A percentile compares a stretch with the other conserved stretches of the same genome.
Conservation (phyloP, 2,113 vertebrate species). For the Globicephala melas region DNA sequence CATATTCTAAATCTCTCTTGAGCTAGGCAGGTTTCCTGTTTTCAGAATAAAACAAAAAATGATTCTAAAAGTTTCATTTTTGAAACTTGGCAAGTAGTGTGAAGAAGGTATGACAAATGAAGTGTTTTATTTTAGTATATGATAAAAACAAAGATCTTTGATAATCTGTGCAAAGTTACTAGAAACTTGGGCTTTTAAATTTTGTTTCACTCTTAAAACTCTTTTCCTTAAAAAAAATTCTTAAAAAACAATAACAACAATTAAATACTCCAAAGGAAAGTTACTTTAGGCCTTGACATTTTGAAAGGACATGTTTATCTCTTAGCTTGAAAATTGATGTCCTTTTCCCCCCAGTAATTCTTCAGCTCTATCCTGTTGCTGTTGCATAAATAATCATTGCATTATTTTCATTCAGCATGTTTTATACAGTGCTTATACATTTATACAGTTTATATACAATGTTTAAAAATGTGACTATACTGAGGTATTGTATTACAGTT, state of each 20-base stretch:
- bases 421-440: neutral
- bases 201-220: neutral
- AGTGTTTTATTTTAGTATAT: conserved; percentile 3
- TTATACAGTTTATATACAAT: neutral
- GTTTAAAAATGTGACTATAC: neutral
- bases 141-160: conserved; percentile 34
- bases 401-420: neutral
- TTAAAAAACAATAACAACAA: neutral
- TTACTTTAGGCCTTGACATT: conserved; percentile 30
- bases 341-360: neutral
- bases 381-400: neutral
- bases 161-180: conserved; percentile 29
- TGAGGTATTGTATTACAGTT: neutral
- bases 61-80: neutral
- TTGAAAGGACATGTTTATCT: conserved; percentile 24
- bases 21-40: neutral
- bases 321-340: conserved; percentile 18
- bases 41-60: neutral
- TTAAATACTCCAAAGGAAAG: neutral
- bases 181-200: neutral
- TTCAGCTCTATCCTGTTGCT: neutral
- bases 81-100: neutral
- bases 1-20: neutral
- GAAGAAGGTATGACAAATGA: neutral
- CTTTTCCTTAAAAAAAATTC: neutral